Evolutionary conservation across 2,113 vertebrate species (phyloP), one percentile per base, ranked within the genome.

Genomic region (Apeltes quadracus): DNA sequence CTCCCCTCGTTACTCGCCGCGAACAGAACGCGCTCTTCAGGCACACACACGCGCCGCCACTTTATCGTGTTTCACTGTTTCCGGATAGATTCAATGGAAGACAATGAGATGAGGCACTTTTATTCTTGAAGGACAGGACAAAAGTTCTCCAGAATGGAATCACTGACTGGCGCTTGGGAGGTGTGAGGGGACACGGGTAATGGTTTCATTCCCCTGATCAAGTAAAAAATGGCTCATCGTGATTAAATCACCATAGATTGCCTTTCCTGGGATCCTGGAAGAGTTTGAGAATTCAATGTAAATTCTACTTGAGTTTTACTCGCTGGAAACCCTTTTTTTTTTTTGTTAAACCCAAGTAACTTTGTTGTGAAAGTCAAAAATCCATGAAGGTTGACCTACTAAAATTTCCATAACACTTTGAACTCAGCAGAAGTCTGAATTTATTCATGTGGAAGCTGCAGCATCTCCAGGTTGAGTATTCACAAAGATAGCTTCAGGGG

Each of bases 31-130:
- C 46, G 25, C 34, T n/a, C n/a, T n/a, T n/a, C n/a, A n/a, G n/a
- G n/a, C n/a, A n/a, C n/a, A n/a, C n/a, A n/a, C n/a, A n/a, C n/a
- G n/a, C n/a, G n/a, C n/a, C n/a, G n/a, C 48, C 2, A 16, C 68
- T 71, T 76, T 67, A 85, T 79, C 71, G 64, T 64, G 59, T 80
- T 75, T 58, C 59, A 39, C 54, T 62, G 64, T 76, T 78, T 78
- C 68, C 20, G 9, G 59, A 44, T 67, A 81, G 77, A 89, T 84
- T 83, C 70, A 62, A 73, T 85, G 56, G 74, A 78, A 44, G 78
- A 48, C 72, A 84, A 84, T 88, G 79, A 84, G 68, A 86, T 66
- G 75, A 87, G 80, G 83, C 83, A 76, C 73, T 38, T 76, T 74
- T 57, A 75, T 78, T 83, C 76, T 79, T 57, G 0, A 22, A 56